Evolutionary conservation across 2,113 vertebrate species (phyloP), one percentile per base, ranked within the genome.

Genomic region (Hippocampus barbouri): DNA sequence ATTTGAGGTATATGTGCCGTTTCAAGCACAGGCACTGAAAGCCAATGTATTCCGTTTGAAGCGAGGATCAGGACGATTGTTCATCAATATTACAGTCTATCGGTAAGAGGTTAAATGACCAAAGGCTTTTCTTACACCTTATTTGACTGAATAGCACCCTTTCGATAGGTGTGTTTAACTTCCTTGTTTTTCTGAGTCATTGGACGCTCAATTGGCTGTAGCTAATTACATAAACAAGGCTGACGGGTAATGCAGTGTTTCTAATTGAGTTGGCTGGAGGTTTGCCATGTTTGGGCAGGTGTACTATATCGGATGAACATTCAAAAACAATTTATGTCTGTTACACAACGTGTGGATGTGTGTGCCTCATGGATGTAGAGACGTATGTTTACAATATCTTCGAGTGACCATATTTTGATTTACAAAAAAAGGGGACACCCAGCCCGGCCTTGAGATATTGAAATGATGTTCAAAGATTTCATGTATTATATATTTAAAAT

Each of bases 141-240:
- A 14, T 65, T 65, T 15, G 18, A 20, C 60, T 62, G 16, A 43
- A 64, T 43, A 2, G 5, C 12, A 65, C n/a, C 63, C 5, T 8
- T 9, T 6, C 34, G 9, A 63, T 40, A 41, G 38, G 23, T 23
- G 21, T 23, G 9, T 64, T 64, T 9, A 43, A 43, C 38, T 64
- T 64, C n/a, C 10, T 20, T n/a, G 14, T 41, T 14, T 64, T 23
- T 23, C 38, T 43, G 74, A 68, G 82, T 70, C 66, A 73, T 72
- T 54, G 79, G 43, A 68, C 51, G 84, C 63, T 82, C 80, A 85
- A 86, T 86, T 80, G 84, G 83, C 81, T 84, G 77, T 61, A 68
- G 38, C 77, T 78, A 76, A 86, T 89, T 83, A 77, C 75, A 85
- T 87, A 82, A 85, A 73, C 80, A 68, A 83, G 74, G 75, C 77